Evolutionary conservation across 2,888 invertebrate genomes (phyloP).

Genomic region (Lycocerus yunnanus): DNA sequence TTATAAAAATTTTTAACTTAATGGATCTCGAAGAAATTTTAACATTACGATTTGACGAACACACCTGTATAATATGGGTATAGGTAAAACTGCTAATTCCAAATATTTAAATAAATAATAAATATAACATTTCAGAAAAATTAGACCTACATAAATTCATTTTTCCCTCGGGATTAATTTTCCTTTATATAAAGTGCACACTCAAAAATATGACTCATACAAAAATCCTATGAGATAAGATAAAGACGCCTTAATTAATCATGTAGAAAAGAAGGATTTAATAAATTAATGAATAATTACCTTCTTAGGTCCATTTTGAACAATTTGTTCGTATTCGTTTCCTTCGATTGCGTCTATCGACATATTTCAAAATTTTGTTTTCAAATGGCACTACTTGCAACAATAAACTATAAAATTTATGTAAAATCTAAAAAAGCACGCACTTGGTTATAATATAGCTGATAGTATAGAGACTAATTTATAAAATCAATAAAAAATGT

Average conservation of each 20-base stretch:
- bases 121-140: neutral
- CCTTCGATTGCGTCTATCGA: constrained; percentile 57
- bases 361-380: constrained; percentile 50
- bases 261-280: neutral
- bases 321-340: constrained; percentile 67
- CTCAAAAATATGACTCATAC: constrained; percentile 16
- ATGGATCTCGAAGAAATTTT: neutral
- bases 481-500: neutral
- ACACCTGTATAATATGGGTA: neutral
- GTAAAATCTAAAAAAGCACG: neutral
- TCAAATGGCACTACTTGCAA: neutral
- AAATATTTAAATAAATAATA: neutral
- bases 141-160: too few species aligned
- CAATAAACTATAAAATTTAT: neutral
- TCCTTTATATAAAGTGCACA: too few species aligned
- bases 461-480: neutral
- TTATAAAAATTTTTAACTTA: neutral
- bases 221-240: neutral
- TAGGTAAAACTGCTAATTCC: neutral
- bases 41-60: neutral
- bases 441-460: neutral
- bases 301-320: constrained; percentile 68
- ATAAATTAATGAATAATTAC: constrained; percentile 55
- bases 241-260: neutral
- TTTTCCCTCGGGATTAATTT: neutral